Conservation (phyloP, 2,888 invertebrate species). For the Scaptomyza parva region DNA sequence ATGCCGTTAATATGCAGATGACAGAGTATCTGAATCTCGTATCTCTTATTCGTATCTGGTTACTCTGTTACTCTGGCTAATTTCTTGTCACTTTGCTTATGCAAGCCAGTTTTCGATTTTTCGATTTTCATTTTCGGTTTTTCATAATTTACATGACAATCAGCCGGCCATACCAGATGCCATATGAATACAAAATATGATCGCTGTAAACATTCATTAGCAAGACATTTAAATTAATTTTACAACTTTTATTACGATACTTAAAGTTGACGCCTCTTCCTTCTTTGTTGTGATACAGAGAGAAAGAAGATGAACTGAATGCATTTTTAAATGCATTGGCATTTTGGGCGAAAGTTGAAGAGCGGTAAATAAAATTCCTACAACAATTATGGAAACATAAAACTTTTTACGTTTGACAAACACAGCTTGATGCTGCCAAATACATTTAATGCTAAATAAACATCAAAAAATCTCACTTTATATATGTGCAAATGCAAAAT, state of each 20-base stretch:
- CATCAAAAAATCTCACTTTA: constrained; percentile 3
- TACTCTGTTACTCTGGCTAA: constrained; percentile 59
- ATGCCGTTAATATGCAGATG: constrained; percentile 58
- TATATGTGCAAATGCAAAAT: constrained; percentile 25
- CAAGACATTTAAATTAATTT: constrained; percentile 80
- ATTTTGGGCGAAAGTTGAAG: constrained; percentile 34
- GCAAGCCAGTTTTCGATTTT: constrained; percentile 38
- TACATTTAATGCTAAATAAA: constrained; percentile 34
- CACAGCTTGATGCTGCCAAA: constrained; percentile 34
- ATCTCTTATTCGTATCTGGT: constrained; percentile 38
- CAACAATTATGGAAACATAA: constrained; percentile 9
- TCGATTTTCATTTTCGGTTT: constrained; percentile 48
- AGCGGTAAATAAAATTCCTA: constrained; percentile 4
- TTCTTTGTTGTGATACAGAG: neutral
- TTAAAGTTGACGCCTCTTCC: constrained; percentile 23
- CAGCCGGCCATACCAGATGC: constrained; percentile 11
- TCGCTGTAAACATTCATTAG: constrained; percentile 68
- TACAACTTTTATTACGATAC: constrained; percentile 43
- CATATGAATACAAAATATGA: constrained; percentile 53
- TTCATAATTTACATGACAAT: constrained; percentile 67
- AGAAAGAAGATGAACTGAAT: neutral
- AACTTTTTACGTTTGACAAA: constrained; percentile 6
- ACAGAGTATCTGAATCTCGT: constrained; percentile 19
- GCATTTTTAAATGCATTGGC: constrained; percentile 13
- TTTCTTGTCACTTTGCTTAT: constrained; percentile 70